These are phyloP conservation scores for Caerostris extrusa DNA, from an alignment of 1,140 invertebrate species.

Conservation along the genomic window DNA sequence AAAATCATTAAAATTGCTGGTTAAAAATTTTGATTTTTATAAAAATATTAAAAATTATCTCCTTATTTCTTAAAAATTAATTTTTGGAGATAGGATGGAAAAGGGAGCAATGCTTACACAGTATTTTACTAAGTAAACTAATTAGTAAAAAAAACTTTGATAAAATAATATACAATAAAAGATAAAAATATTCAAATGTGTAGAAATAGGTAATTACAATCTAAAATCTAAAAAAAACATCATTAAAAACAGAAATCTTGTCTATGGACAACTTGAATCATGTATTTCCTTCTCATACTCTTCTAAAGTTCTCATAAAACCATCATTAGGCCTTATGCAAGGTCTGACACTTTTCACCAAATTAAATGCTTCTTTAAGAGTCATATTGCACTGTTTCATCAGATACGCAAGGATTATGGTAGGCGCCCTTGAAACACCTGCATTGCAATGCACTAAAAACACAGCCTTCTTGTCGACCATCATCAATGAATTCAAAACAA, in stretches of 20 bases:
- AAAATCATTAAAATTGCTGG: no score
- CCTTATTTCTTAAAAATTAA: no score
- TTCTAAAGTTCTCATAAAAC: conserved; percentile 88
- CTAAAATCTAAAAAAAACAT: background rate
- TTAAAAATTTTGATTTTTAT: no score
- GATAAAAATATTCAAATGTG: background rate
- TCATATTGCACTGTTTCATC: conserved; percentile 86
- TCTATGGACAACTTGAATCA: background rate
- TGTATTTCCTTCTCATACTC: conserved; percentile 79
- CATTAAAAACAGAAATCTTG: background rate
- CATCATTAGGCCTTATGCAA: conserved; percentile 89
- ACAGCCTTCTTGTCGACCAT: conserved; percentile 83
- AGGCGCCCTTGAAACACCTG: conserved; percentile 93
- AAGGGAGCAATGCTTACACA: no score
- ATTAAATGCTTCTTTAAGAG: conserved; percentile 87
- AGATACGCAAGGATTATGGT: conserved; percentile 91
- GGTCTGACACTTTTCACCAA: conserved; percentile 86
- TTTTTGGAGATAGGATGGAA: no score
- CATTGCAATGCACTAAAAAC: conserved; percentile 95
- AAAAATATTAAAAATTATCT: no score
- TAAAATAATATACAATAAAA: background rate
- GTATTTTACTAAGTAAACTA: no score
- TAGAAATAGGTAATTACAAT: background rate
- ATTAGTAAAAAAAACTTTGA: background rate
- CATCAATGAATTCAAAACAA: conserved; percentile 81